Base-by-base conservation (phyloP, 2,797 vertebrate genomes). In the Menidia menidia region DNA sequence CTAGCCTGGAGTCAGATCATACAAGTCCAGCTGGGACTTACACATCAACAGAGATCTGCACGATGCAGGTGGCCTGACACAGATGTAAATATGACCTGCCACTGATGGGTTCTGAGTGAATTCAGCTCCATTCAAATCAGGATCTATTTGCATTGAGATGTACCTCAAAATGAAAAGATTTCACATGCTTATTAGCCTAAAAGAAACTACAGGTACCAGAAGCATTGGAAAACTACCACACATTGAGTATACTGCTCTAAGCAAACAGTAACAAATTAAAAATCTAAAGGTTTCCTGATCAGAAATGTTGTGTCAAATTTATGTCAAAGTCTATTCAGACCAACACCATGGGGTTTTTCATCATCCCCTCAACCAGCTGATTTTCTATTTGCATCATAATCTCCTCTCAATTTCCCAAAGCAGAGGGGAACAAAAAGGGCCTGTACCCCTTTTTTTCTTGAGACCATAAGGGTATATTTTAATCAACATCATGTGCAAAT, bases 401-500 rank as follows among this genome's bases (percentile, higher is more conserved):
- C 70, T 78, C 64, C 48, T 69, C 62, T 55, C 74, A 67, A 83
- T 78, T 84, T 87, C 55, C 61, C 60, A 85, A 82, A 84, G 82
- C 74, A 75, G 58, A 81, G 42, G 42, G 80, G 76, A 89, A 18
- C 78, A 87, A 76, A 87, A 89, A 87, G 80, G 78, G 77, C 82
- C 68, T 58, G 64, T 51, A 85, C 82, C 78, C 73, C 73, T 72
- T 82, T 82, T 84, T 87, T 91, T 84, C 87, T 90, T 83, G 67
- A 89, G 86, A 89, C 82, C 90, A 90, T 92, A 92, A 90, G 88
- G 92, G 90, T 90, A 77, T 93, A 90, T 94, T 94, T 93, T 94
- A 95, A 95, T 94, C 94, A 94, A 91, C 89, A 92, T 93, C 87
- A 44, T 92, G 92, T 93, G 93, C 92, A 94, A 94, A 94, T 94